Evolutionary conservation across 2,113 vertebrate species (phyloP), one percentile per base, ranked within the genome.

Genomic region (Camelus bactrianus): DNA sequence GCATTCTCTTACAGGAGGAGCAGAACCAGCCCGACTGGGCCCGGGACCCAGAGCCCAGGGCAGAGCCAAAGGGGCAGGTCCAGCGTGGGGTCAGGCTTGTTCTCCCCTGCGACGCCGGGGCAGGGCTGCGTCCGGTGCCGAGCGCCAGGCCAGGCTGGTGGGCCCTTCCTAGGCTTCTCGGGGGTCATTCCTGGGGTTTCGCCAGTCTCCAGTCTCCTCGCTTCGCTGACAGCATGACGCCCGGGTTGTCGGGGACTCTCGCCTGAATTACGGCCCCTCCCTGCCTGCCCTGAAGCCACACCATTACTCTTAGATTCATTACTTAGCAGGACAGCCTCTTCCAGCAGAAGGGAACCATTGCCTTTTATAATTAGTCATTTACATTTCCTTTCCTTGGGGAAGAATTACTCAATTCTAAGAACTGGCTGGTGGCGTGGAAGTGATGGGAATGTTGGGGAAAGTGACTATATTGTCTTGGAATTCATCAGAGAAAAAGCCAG

Each of bases 341-440:
- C 32, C 88, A 92, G 91, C 42, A 48, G 91, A 42, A 93, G 24
- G 58, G 93, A 89, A 42, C 80, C 10, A 1, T 76, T 81, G 95
- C 95, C 70, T 97, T 87, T 96, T 91, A 79, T 88, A 96, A 97
- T 97, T 85, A 93, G 96, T 75, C 89, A 91, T 81, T 77, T 97
- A 76, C 91, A 89, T 95, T 91, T 96, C 56, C 75, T 89, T 77
- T 91, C 97, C 95, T 81, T 67, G 76, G 96, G 95, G 95, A 93
- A 58, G 92, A 87, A 96, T 97, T 26, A 16, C 1, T 96, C 91
- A 88, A 10, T 90, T 96, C 81, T 67, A 2, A 82, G 93, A 32
- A 48, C 52, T 67, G 76, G 70, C 46, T 84, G 76, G 81, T 76
- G 87, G 85, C 30, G 0, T 32, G 79, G 13, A 14, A 16, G 15